Evolutionary conservation across 2,797 vertebrate species (phyloP), one percentile per base, ranked within the genome.

Genomic region (Poeciliopsis paucimaculata): DNA sequence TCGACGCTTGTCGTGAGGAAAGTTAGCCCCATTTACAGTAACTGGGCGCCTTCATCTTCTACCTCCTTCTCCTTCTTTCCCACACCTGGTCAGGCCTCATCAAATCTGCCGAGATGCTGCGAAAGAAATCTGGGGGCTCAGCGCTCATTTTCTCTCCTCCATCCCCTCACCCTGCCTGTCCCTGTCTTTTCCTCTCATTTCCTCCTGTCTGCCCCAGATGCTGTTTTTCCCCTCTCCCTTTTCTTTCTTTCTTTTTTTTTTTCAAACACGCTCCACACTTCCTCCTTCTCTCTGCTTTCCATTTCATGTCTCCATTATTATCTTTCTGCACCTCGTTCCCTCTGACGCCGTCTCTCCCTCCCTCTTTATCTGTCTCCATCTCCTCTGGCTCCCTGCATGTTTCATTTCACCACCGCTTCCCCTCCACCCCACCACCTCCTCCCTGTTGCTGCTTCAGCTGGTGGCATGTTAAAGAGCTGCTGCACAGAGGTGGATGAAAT

Each of bases 31-130:
- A 68, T 91, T 89, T 73, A 28, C 60, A 79, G 81, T 82, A 80
- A 80, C 71, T 53, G 7, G 75, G 39, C 23, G 12, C 8, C 47
- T 76, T 75, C 79, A 28, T 82, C 66, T 31, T 75, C 77, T 36
- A 34, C 74, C 31, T 79, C 55, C 36, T 80, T 72, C 78, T 82
- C 73, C 47, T 82, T 31, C 75, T 39, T 77, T 75, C 71, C 36
- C 68, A 79, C 82, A 84, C 90, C 90, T 90, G 87, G 86, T 89
- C 89, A 89, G 82, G 82, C 83, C 85, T 88, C 88, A 90, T 91
- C 91, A 90, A 87, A 88, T 78, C 86, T 86, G 82, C 86, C 82
- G 78, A 77, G 77, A 75, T 4, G n/a, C 76, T 45, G 76, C 71
- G 77, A 75, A 16, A 78, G 80, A 78, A 84, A 82, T 80, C 82